Conservation (phyloP, 2,888 invertebrate genomes). For the Tiliacea citrago region DNA sequence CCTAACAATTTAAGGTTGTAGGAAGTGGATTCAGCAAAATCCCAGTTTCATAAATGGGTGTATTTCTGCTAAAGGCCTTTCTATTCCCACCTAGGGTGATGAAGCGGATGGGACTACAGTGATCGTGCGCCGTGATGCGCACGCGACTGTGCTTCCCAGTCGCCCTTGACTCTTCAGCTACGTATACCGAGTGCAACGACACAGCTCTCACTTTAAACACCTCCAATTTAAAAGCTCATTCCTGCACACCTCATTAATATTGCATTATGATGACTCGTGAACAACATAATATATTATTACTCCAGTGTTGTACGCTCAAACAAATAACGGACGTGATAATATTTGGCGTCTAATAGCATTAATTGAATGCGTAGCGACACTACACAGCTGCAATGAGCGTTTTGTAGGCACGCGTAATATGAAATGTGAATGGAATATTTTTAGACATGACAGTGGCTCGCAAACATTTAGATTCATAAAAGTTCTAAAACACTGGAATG, state of each 20-base stretch:
- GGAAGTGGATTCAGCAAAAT: conserved; percentile 1
- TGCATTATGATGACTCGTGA: conserved; percentile 43
- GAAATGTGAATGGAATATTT: conserved; percentile 75
- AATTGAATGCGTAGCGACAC: conserved; percentile 76
- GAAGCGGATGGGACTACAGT: conserved; percentile 55
- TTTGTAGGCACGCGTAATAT: conserved; percentile 68
- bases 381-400: conserved; percentile 71
- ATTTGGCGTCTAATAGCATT: conserved; percentile 75
- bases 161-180: conserved; percentile 84
- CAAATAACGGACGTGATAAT: conserved; percentile 72
- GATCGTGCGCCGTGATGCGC: conserved; percentile 74
- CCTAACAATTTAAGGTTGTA: background rate
- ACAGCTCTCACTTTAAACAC: conserved; percentile 59
- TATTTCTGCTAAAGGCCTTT: conserved; percentile 51
- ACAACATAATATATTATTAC: conserved; percentile 50
- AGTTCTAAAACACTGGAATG: conserved; percentile 51
- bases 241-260: conserved; percentile 54
- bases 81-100: conserved; percentile 66
- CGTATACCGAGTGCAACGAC: conserved; percentile 82
- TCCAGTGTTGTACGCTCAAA: conserved; percentile 50
- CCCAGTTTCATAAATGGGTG: conserved; percentile 19
- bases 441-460: conserved; percentile 72
- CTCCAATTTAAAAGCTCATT: conserved; percentile 52
- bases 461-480: conserved; percentile 63
- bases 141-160: conserved; percentile 74